Percentiles rank a stretch among this genome's conserved stretches.
Evolutionary conservation across 1,140 invertebrate species (phyloP).

Genomic region (Hyles vespertilio): DNA sequence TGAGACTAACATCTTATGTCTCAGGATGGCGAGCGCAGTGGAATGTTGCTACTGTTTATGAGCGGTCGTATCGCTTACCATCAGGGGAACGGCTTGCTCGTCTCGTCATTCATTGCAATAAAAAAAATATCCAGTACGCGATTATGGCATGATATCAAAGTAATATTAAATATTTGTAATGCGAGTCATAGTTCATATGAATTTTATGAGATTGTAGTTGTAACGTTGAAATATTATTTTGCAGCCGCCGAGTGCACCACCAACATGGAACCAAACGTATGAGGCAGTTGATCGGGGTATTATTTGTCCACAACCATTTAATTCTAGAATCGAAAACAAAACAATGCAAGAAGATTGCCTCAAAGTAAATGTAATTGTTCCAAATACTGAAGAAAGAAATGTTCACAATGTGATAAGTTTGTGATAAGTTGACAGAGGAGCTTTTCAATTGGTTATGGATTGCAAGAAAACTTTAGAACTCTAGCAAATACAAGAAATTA

Average conservation of each 20-base stretch:
- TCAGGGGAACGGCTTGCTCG: too few species aligned
- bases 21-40: too few species aligned
- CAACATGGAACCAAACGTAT: conserved; percentile 3
- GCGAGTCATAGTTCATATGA: too few species aligned
- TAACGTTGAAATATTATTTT: conserved; percentile 4
- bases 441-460: conserved; percentile 19
- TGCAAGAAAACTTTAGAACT: conserved; percentile 11
- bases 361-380: conserved; percentile 39
- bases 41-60: too few species aligned
- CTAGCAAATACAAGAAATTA: conserved; percentile 26
- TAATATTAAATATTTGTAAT: too few species aligned
- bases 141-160: too few species aligned
- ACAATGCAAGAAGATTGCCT: conserved; percentile 45
- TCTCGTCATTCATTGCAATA: too few species aligned
- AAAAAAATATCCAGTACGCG: too few species aligned
- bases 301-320: too few species aligned
- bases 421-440: conserved; percentile 27
- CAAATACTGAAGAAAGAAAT: conserved; percentile 22
- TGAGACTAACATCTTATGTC: too few species aligned
- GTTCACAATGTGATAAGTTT: conserved; percentile 19
- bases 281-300: conserved; percentile 1
- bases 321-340: neutral
- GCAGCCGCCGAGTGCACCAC: conserved; percentile 41
- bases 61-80: too few species aligned
- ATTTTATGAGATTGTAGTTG: too few species aligned